phyloP scores from a whole-genome alignment of 1,140 invertebrate genomes.

The Drosophila micromelanica region DNA sequence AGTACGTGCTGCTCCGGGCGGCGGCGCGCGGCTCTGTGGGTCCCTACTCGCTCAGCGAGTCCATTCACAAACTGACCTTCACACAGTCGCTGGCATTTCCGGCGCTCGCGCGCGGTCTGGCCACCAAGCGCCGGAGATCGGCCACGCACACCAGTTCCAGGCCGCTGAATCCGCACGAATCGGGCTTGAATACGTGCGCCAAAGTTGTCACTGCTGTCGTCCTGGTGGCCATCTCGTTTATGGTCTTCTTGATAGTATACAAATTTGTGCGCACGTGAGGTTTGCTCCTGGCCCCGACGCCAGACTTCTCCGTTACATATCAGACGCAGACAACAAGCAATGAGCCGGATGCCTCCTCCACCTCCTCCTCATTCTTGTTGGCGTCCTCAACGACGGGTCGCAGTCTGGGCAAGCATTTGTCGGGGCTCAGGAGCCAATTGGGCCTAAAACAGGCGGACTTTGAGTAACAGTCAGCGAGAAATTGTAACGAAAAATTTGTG shows the following conservation, averaged over 20 bases:
- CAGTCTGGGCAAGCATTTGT: conserved; percentile 80
- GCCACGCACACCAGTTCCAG: conserved; percentile 85
- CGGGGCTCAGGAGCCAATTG: conserved; percentile 83
- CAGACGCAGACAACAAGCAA: conserved; percentile 48
- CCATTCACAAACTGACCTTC: conserved; percentile 90
- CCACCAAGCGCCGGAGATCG: conserved; percentile 87
- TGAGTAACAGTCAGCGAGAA: conserved; percentile 46
- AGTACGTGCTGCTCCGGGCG: conserved; percentile 88
- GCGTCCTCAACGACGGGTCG: conserved; percentile 61
- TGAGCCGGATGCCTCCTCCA: conserved; percentile 40
- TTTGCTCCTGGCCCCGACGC: conserved; percentile 88
- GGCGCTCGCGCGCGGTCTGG: conserved; percentile 88
- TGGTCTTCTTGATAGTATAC: conserved; percentile 91
- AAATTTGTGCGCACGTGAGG: conserved; percentile 91
- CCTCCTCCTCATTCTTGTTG: conserved; percentile 24
- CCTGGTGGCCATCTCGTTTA: conserved; percentile 89
- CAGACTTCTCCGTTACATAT: conserved; percentile 82
- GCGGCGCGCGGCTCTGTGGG: conserved; percentile 89
- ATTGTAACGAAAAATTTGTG: conserved; percentile 65
- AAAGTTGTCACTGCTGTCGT: conserved; percentile 90
- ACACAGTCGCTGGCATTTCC: conserved; percentile 91
- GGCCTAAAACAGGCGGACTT: conserved; percentile 70
- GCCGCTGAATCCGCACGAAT: conserved; percentile 87
- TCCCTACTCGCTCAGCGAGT: conserved; percentile 89
- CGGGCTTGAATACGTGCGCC: conserved; percentile 88